These are phyloP conservation scores for Drosophila anomelani DNA, from an alignment of 2,888 invertebrate species.

Conservation along the genomic window DNA sequence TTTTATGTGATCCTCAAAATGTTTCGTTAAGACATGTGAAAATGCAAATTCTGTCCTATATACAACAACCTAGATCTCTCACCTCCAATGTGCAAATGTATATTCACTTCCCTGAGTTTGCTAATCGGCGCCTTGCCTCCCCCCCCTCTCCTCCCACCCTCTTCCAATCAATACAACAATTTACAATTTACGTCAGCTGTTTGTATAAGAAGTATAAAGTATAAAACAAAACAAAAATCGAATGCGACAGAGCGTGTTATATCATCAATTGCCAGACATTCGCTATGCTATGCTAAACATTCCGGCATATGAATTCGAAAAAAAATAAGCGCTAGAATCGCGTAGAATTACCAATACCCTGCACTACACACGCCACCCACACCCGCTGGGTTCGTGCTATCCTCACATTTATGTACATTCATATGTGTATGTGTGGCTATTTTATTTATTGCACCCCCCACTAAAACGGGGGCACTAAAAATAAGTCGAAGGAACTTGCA, in stretches of 20 bases:
- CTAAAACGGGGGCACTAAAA: slow-evolving; percentile 60
- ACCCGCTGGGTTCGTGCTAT: background rate
- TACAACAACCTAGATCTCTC: slow-evolving; percentile 29
- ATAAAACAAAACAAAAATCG: slow-evolving; percentile 48
- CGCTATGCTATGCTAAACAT: slow-evolving; percentile 44
- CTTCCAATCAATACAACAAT: slow-evolving; percentile 35
- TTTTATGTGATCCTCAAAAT: background rate
- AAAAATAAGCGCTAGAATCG: slow-evolving; percentile 21
- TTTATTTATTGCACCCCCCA: slow-evolving; percentile 43
- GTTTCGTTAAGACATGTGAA: background rate
- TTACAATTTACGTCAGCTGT: slow-evolving; percentile 63
- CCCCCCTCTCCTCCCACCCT: background rate
- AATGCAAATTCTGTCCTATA: slow-evolving; percentile 4
- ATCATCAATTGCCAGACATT: slow-evolving; percentile 66
- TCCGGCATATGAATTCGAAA: slow-evolving; percentile 42
- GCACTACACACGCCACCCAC: background rate
- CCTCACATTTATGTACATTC: background rate
- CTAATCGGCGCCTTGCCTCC: slow-evolving; percentile 17
- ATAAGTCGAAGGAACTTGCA: slow-evolving; percentile 67
- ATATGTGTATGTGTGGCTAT: slow-evolving; percentile 27
- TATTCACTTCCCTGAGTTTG: slow-evolving; percentile 25
- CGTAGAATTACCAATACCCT: slow-evolving; percentile 17
- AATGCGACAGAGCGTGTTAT: slow-evolving; percentile 55
- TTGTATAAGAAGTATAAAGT: slow-evolving; percentile 50
- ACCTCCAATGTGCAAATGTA: slow-evolving; percentile 10